Evolutionary conservation across 2,888 invertebrate genomes (phyloP), one percentile per base, ranked within the genome.

Genomic region (Acrobeloides nanus): DNA sequence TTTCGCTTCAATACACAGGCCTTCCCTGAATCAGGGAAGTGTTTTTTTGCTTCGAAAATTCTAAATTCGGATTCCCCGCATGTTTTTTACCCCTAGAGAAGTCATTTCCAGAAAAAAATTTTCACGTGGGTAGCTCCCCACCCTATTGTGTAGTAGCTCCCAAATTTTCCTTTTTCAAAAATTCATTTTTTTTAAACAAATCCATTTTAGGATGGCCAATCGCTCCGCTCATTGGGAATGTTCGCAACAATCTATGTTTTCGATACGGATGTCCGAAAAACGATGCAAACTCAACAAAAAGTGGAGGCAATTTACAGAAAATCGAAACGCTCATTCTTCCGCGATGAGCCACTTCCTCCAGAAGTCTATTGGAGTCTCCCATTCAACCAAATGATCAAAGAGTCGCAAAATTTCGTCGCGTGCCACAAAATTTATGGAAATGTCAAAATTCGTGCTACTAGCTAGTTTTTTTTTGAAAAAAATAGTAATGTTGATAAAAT

Each of bases 371-470:
- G 62, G 64, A 26, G 15, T 15, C 56, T 71, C 35, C 71, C 71
- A 18, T 71, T 71, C 62, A 71, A 71, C 53, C 53, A 62, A 35
- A 55, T 71, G 51, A 62, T 71, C 51, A 65, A 65, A 41, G 67
- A 65, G 34, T 65, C 71, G 32, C 57, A 58, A 15, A 51, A 33
- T 8, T 69, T 65, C 40, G 64, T 70, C n/a, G 70, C 65, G 3
- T 70, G 70, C 40, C 70, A 70, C 38, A 70, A 68, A 49, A 70
- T 70, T 26, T 70, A 63, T 39, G 70, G 69, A 52, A 69, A 70
- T 53, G 46, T 70, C 34, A 61, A 68, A 38, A 60, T 70, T 24
- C 35, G 26, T 38, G 38, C 53, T 15, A 49, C 51, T 24, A 10
- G 8, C 27, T 39, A 18, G 15, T 37, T 29, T 12, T 29, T 29